Percentiles rank a stretch among this genome's conserved stretches.
Evolutionary conservation across 2,888 invertebrate genomes (phyloP).

Genomic region (Linyphia triangularis): DNA sequence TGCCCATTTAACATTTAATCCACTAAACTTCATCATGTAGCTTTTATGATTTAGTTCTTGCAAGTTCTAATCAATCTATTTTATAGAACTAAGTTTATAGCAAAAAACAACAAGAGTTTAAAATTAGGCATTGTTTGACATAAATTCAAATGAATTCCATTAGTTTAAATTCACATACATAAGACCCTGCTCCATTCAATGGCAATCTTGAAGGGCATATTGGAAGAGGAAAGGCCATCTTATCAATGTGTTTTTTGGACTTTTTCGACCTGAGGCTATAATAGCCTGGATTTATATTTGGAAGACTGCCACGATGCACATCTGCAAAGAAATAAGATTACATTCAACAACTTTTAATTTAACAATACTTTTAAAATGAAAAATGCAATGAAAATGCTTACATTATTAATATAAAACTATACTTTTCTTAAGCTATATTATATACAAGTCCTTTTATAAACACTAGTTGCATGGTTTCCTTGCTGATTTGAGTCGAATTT

Average conservation of each 20-base stretch:
- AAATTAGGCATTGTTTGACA: too few species aligned
- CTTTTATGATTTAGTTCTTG: too few species aligned
- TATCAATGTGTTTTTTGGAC: slow-evolving; percentile 52
- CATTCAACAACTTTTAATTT: background rate
- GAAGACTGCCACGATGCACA: slow-evolving; percentile 60
- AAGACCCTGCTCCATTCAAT: slow-evolving; percentile 33
- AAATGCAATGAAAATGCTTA: too few species aligned
- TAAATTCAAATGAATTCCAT: too few species aligned
- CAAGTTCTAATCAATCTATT: too few species aligned
- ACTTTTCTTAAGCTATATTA: background rate
- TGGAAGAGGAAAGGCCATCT: slow-evolving; percentile 56
- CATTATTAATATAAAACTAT: background rate
- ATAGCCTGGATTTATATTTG: slow-evolving; percentile 69
- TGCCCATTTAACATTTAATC: too few species aligned
- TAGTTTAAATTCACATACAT: slow-evolving; percentile 41
- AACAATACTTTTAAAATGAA: background rate
- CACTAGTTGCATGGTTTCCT: too few species aligned
- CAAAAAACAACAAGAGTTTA: too few species aligned
- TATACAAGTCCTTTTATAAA: too few species aligned
- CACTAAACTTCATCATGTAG: too few species aligned
- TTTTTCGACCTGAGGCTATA: slow-evolving; percentile 65
- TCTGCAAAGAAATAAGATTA: slow-evolving; percentile 25
- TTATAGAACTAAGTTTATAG: too few species aligned
- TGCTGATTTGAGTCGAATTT: too few species aligned
- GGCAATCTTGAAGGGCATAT: slow-evolving; percentile 44